Percentiles rank a stretch among this genome's conserved stretches.
These are phyloP conservation scores for Bostrychus sinensis DNA, from an alignment of 2,113 vertebrate genomes.

Conservation along the genomic window DNA sequence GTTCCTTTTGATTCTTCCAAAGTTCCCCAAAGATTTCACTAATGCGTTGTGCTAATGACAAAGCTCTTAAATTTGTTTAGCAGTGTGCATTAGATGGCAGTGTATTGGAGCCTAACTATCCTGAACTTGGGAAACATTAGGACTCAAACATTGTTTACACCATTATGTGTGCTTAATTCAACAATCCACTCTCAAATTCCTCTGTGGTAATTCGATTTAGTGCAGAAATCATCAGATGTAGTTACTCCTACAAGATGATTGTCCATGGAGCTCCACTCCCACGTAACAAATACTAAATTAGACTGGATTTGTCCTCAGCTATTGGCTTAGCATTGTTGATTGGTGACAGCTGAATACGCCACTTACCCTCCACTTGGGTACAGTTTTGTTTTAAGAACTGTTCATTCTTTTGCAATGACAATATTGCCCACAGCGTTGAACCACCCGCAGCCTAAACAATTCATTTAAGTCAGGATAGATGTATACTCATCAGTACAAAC, in stretches of 20 bases:
- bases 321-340: neutral
- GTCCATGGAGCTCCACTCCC: slow-evolving; percentile 21
- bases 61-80: slow-evolving; percentile 32
- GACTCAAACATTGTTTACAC: slow-evolving; percentile 43
- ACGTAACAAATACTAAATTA: neutral
- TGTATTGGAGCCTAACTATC: slow-evolving; percentile 30
- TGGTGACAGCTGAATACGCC: neutral
- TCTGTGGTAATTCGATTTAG: slow-evolving; percentile 44
- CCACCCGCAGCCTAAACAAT: no score
- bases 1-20: slow-evolving; percentile 26
- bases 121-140: slow-evolving; percentile 22
- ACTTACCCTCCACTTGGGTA: no score
- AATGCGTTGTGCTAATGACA: slow-evolving; percentile 47
- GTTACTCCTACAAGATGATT: slow-evolving; percentile 48
- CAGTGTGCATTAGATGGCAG: slow-evolving; percentile 21
- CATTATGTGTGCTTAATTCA: slow-evolving; percentile 40
- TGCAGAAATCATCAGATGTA: slow-evolving; percentile 37
- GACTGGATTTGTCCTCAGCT: slow-evolving; percentile 1
- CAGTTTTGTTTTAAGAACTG: neutral
- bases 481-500: no score
- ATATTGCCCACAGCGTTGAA: no score
- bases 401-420: neutral
- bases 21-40: slow-evolving; percentile 32
- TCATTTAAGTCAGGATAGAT: no score
- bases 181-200: slow-evolving; percentile 49